Evolutionary conservation across 2,113 vertebrate genomes (phyloP).

Genomic region (Peromyscus polionotus): DNA sequence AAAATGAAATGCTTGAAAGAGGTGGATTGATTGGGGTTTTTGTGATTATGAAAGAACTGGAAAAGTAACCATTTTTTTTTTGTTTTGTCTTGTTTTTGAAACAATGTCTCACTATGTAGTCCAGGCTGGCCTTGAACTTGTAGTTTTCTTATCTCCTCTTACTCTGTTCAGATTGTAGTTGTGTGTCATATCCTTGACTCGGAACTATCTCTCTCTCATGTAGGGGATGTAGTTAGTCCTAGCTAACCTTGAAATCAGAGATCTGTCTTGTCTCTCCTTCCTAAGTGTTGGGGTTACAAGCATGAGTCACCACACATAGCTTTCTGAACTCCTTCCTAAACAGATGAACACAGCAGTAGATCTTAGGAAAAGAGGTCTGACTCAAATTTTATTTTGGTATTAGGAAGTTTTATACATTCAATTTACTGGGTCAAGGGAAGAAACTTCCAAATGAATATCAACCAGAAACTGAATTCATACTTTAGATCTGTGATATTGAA

Average conservation of each 20-base stretch:
- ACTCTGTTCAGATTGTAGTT: not conserved
- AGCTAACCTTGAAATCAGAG: not conserved
- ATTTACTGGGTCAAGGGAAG: constrained; percentile 35
- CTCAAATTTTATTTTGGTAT: constrained; percentile 38
- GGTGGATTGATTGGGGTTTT: not conserved
- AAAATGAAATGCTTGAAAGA: constrained; percentile 31
- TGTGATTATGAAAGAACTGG: not conserved
- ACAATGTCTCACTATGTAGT: not conserved
- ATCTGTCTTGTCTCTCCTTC: not conserved
- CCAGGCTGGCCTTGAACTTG: not conserved
- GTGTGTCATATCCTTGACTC: not conserved
- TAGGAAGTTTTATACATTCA: constrained; percentile 23
- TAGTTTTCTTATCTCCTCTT: not conserved
- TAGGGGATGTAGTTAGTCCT: not conserved
- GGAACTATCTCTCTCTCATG: not conserved
- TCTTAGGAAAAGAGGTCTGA: not conserved
- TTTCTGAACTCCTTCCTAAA: constrained; percentile 13
- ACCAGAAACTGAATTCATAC: not conserved
- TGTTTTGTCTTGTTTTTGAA: not conserved
- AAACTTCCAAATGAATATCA: constrained; percentile 15
- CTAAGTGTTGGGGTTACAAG: not conserved
- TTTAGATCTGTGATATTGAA: not conserved
- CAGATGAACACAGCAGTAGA: not conserved
- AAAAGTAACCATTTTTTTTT: not conserved
- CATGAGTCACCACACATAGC: no score